Base-by-base conservation (phyloP, 2,797 vertebrate species). In the Parauchenoglanis punctatus region DNA sequence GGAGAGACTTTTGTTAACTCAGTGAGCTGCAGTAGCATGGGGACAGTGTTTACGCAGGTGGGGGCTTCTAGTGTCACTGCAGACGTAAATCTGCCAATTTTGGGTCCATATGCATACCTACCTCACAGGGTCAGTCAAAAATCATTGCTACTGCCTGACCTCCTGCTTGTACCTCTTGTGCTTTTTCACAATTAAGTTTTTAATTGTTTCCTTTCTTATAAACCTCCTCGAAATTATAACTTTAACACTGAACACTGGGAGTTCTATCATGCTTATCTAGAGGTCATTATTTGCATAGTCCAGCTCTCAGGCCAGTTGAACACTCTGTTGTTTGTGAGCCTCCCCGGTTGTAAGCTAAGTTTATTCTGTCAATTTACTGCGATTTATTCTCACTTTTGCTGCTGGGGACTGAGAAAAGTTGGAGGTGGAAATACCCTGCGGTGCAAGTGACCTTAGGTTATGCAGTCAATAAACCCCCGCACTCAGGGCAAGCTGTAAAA, bases 41-140 rank as follows among this genome's bases (percentile, higher is more conserved):
- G 95, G 92, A 93, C 94, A 95, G 94, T 97, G 95, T 98, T 98
- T 98, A 96, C 95, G 95, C 96, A 98, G 97, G 96, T 97, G 97
- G 95, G 93, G 93, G 93, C 92, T 94, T 95, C 94, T 94, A 93
- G 94, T 96, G 95, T 95, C 93, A 95, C 93, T 94, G 94, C 94
- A 95, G 95, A 94, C 96, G 96, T 97, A 96, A 97, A 97, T 97
- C 96, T 97, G 95, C 92, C 90, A 93, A 35, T 17, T 63, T 81
- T 17, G 25, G 58, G 23, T 17, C 23, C 23, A 8, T 63, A 46
- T 63, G 40, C 80, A 81, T 44, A 63, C 23, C 40, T 31, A 81
- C 23, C 56, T 46, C 59, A 81, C 40, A 81, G 54, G 63, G 58
- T 67, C 82, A 80, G 78, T 59, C n/a, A 68, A 28, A 59, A 56